Base-by-base conservation (phyloP, 1,140 invertebrate species). In the Drosophila setifemur region DNA sequence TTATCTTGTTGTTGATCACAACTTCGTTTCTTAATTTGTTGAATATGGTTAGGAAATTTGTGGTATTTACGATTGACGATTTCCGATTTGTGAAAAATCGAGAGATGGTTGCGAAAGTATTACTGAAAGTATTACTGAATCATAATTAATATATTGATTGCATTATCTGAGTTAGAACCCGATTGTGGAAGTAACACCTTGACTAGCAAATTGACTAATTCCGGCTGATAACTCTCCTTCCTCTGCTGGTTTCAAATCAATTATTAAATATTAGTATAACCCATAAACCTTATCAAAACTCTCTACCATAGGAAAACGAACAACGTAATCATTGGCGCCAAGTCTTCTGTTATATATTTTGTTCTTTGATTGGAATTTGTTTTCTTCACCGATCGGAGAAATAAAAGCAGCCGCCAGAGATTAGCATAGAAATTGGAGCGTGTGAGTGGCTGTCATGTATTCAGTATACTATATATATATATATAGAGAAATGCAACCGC, bases 1-100 rank as follows among this genome's bases (percentile, higher is more conserved):
- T 70, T 81, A 79, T 81, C 71, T 54, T 71, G 57, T 75, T 81
- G 49, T 79, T 78, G 47, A 54, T 35, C 25, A 50, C 43, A 60
- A 64, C 11, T 58, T 74, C 3, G 33, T 60, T 74, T 61, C 42
- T 40, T 42, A n/a, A 44, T 68, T 40, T 50, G n/a, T 49, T 53
- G 25, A 28, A 40, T 39, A 50, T 53, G 47, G 55, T 68, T 48
- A 19, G 35, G 45, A 50, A 66, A 70, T 67, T 52, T 54, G 35
- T 14, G 4, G 12, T 9, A 18, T 63, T 37, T 37, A 63, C 19
- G 40, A 11, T 11, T 43, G 21, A 23, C 5, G 21, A 37, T 26
- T 53, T 26, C 6, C 48, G 8, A 37, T 14, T 8, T 54, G 19
- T n/a, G 0, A 37, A 8, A n/a, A 29, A 47, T 50, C 29, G 8